Evolutionary conservation across 2,888 invertebrate genomes (phyloP).

Genomic region (Spilarctia lutea): DNA sequence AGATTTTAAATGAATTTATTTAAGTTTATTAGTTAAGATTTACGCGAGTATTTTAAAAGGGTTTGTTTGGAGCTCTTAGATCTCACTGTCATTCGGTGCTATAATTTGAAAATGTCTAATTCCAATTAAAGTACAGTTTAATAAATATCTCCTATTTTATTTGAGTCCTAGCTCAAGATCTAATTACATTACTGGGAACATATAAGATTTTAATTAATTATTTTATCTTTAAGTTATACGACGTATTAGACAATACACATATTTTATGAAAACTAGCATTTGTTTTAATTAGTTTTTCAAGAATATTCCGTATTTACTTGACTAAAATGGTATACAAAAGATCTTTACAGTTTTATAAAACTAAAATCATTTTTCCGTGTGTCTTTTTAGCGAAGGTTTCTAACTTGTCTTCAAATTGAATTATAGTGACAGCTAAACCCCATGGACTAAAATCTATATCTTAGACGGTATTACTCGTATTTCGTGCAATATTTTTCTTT

Average conservation of each 20-base stretch:
- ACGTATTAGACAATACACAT: too few species aligned
- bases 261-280: too few species aligned
- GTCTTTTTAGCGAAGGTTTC: neutral
- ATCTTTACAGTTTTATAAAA: neutral
- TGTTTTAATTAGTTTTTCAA: neutral
- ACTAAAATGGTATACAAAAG: neutral
- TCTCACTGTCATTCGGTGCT: neutral
- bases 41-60: neutral
- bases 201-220: neutral
- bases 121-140: neutral
- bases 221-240: neutral
- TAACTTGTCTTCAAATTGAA: conserved; percentile 10
- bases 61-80: neutral
- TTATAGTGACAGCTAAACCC: conserved; percentile 31
- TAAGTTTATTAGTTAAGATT: neutral
- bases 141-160: neutral
- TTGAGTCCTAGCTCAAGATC: neutral
- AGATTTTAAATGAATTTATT: neutral
- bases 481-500: neutral
- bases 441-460: conserved; percentile 21
- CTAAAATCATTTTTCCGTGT: neutral
- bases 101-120: neutral
- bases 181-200: neutral
- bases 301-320: neutral
- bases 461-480: neutral